phyloP scores from a whole-genome alignment of 2,888 invertebrate species.

The Acanthosepion lycidas region DNA sequence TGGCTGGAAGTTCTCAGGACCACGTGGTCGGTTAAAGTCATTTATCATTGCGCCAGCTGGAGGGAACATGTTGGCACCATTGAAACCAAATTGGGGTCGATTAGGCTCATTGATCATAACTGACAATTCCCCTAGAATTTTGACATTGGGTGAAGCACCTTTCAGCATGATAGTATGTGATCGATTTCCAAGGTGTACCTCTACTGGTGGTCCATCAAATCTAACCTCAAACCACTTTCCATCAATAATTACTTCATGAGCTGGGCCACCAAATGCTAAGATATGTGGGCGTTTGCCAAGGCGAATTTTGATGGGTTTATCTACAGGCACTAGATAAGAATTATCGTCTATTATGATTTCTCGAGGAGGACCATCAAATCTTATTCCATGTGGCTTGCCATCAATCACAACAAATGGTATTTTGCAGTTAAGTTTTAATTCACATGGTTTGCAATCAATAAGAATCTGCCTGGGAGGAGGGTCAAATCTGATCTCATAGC shows the following conservation, averaged over 20 bases:
- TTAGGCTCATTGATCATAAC: not conserved
- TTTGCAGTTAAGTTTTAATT: constrained; percentile 66
- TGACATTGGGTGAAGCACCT: constrained; percentile 94
- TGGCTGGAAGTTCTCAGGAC: constrained; percentile 35
- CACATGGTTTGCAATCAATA: constrained; percentile 77
- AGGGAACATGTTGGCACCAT: constrained; percentile 24
- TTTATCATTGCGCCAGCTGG: constrained; percentile 20
- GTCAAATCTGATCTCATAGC: constrained; percentile 83
- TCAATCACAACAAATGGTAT: constrained; percentile 74
- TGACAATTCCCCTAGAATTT: constrained; percentile 78
- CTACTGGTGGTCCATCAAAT: constrained; percentile 90
- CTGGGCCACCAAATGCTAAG: constrained; percentile 73
- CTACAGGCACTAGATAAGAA: constrained; percentile 77
- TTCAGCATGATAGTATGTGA: constrained; percentile 84
- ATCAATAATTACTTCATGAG: constrained; percentile 74
- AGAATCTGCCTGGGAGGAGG: constrained; percentile 95
- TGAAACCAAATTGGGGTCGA: not conserved
- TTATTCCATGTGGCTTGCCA: constrained; percentile 79
- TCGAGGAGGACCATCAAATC: constrained; percentile 92
- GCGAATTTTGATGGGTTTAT: constrained; percentile 76
- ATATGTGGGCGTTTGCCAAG: constrained; percentile 65
- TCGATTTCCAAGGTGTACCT: constrained; percentile 85
- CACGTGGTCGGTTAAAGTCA: constrained; percentile 40
- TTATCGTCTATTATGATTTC: constrained; percentile 91
- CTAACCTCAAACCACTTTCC: constrained; percentile 82